Evolutionary conservation across 2,888 invertebrate species (phyloP).

Genomic region (Calameuta idolon): DNA sequence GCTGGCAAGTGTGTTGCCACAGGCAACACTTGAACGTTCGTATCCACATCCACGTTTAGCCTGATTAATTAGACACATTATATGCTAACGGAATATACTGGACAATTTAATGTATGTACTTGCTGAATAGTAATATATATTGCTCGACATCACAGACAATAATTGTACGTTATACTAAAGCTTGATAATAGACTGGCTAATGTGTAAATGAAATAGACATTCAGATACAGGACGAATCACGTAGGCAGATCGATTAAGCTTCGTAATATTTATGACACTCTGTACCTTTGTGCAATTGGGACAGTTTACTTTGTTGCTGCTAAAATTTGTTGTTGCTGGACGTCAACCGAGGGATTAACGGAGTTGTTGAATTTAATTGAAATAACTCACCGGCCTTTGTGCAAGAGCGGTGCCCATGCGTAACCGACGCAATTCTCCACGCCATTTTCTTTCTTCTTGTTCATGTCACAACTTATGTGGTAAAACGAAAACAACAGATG

Average conservation of each 20-base stretch:
- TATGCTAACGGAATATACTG: not conserved
- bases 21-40: slow-evolving; percentile 78
- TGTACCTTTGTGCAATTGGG: not conserved
- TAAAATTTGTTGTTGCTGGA: not conserved
- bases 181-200: not conserved
- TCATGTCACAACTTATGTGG: slow-evolving; percentile 93
- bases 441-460: slow-evolving; percentile 81
- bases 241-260: not conserved
- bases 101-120: not conserved
- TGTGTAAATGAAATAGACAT: not conserved
- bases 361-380: not conserved
- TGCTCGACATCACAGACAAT: not conserved
- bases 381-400: slow-evolving; percentile 75
- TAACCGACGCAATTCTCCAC: slow-evolving; percentile 91
- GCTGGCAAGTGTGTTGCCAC: slow-evolving; percentile 90
- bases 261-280: not conserved
- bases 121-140: not conserved
- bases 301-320: not conserved
- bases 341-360: not conserved
- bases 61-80: slow-evolving; percentile 65
- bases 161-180: not conserved
- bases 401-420: slow-evolving; percentile 90
- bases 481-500: slow-evolving; percentile 96
- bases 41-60: slow-evolving; percentile 77
- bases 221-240: not conserved